These are phyloP conservation scores for Cheilosia impressa DNA, from an alignment of 2,888 invertebrate genomes.

Conservation along the genomic window DNA sequence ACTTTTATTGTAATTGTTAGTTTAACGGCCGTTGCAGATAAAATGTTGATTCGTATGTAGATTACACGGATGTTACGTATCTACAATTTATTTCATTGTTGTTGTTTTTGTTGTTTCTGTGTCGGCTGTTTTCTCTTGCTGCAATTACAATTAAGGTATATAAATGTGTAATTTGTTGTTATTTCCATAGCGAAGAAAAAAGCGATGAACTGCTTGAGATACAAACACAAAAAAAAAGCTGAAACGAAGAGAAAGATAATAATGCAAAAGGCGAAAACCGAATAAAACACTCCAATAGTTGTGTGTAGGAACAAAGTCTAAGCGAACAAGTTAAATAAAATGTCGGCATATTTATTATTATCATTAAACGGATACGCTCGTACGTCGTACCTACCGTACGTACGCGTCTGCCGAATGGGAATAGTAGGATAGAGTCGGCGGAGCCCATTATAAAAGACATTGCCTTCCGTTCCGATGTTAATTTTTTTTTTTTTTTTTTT, in stretches of 20 bases:
- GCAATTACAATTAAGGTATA: conserved; percentile 72
- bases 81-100: conserved; percentile 60
- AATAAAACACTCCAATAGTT: conserved; percentile 62
- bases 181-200: conserved; percentile 51
- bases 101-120: conserved; percentile 38
- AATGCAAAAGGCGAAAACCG: conserved; percentile 60
- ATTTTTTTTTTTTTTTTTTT: conserved; percentile 64
- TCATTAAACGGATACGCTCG: conserved; percentile 46
- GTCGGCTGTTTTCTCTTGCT: conserved; percentile 53
- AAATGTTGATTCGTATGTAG: conserved; percentile 74
- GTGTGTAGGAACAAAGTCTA: conserved; percentile 60
- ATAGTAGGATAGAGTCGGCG: conserved; percentile 36
- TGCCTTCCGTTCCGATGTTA: conserved; percentile 72
- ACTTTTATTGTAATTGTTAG: conserved; percentile 74
- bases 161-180: conserved; percentile 72
- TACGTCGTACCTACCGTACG: conserved; percentile 21
- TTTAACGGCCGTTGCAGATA: conserved; percentile 71
- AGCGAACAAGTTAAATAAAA: conserved; percentile 71
- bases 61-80: conserved; percentile 68
- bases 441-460: conserved; percentile 67
- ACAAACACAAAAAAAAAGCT: conserved; percentile 49
- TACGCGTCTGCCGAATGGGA: conserved; percentile 34
- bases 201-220: conserved; percentile 66
- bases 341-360: conserved; percentile 74
- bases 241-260: conserved; percentile 19